Evolutionary conservation across 2,113 vertebrate genomes (phyloP).

Genomic region (Pao palembangensis): DNA sequence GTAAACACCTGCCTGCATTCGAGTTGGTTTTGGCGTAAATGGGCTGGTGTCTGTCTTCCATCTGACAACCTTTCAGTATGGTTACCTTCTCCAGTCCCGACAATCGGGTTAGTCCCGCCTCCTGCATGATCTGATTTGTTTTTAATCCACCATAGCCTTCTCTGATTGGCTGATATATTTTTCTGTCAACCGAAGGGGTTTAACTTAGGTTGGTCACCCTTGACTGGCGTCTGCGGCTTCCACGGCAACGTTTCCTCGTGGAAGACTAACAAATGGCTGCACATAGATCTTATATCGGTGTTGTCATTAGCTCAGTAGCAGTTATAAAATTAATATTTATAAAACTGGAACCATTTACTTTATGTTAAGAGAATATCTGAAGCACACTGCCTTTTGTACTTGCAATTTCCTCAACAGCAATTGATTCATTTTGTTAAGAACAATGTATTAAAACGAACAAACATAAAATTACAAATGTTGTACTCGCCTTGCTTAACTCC

Average conservation of each 20-base stretch:
- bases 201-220: conserved; percentile 53
- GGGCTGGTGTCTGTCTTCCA: conserved; percentile 25
- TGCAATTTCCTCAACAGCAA: too few relatives aligned
- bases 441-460: too few relatives aligned
- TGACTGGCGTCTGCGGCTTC: conserved; percentile 71
- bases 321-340: too few relatives aligned
- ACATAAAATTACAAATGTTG: too few relatives aligned
- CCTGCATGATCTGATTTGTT: conserved; percentile 42
- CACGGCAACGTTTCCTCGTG: conserved; percentile 68
- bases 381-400: too few relatives aligned
- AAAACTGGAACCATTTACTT: too few relatives aligned
- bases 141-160: not conserved
- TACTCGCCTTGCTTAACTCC: too few relatives aligned
- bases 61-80: conserved; percentile 54
- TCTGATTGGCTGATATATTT: conserved; percentile 56
- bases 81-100: conserved; percentile 56
- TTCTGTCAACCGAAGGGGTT: conserved; percentile 47
- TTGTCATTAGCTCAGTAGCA: not conserved
- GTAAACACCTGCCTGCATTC: conserved; percentile 11
- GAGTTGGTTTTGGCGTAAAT: conserved; percentile 20
- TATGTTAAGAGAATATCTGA: too few relatives aligned
- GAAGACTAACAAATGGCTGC: conserved; percentile 4
- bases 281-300: not conserved
- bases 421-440: too few relatives aligned
- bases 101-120: conserved; percentile 60